A percentile compares a stretch with the other conserved stretches of the same genome.
phyloP scores from a whole-genome alignment of 2,797 vertebrate species.

The Micromesistius poutassou region DNA sequence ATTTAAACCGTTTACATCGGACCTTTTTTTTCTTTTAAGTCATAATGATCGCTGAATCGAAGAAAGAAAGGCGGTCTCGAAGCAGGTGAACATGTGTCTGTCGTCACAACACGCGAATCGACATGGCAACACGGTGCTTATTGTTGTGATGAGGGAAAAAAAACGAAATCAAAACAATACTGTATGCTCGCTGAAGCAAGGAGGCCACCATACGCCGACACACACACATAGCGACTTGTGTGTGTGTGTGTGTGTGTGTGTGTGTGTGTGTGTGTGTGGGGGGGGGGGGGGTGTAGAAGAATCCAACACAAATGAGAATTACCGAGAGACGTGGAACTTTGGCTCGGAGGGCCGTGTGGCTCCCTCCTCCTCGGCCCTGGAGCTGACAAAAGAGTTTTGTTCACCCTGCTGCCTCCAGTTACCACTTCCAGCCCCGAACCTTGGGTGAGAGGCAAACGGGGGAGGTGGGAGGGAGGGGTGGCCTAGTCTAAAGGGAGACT shows the following conservation, averaged over 20 bases:
- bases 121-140: not conserved
- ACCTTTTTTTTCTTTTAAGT: not conserved
- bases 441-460: conserved; percentile 14
- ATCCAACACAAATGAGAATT: not conserved
- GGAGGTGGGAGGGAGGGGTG: not conserved
- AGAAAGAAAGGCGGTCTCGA: not conserved
- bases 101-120: not conserved
- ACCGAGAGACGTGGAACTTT: not conserved
- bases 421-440: not conserved
- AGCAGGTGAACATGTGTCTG: not conserved
- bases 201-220: not conserved
- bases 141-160: not conserved
- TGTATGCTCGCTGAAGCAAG: not conserved
- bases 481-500: not conserved
- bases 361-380: not conserved
- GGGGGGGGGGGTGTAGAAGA: not conserved
- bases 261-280: not conserved
- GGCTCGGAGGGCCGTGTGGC: not conserved
- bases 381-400: conserved; percentile 5
- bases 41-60: not conserved
- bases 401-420: not conserved
- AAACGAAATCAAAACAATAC: not conserved
- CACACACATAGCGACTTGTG: not conserved
- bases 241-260: not conserved
- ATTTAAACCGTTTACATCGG: not conserved